phyloP scores from a whole-genome alignment of 64 coral and sea anemone species.

The Dendrophyllia cribrosa region DNA sequence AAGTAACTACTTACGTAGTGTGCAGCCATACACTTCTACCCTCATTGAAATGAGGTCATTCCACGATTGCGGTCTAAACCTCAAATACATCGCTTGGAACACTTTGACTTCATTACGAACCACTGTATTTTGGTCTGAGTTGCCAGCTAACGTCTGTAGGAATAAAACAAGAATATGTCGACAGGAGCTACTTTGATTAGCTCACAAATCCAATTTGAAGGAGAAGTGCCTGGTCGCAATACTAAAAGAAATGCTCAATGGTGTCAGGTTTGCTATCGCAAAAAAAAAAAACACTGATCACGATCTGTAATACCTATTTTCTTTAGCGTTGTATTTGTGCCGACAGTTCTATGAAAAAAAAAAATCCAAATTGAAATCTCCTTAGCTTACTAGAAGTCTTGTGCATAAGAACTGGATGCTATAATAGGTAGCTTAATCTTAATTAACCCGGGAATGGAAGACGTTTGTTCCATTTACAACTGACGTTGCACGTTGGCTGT shows the following conservation, averaged over 20 bases:
- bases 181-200: background rate
- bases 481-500: background rate
- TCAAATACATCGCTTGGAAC: slow-evolving; percentile 67
- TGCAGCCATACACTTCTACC: slow-evolving; percentile 75
- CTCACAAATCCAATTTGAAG: background rate
- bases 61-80: slow-evolving; percentile 50
- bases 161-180: background rate
- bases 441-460: background rate
- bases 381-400: background rate
- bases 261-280: background rate
- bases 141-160: slow-evolving; percentile 51
- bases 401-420: background rate
- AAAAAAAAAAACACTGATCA: background rate
- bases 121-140: slow-evolving; percentile 50
- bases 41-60: slow-evolving; percentile 46
- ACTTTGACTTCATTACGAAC: slow-evolving; percentile 64
- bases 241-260: background rate
- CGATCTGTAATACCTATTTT: background rate
- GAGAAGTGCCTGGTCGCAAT: background rate
- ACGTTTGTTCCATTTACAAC: background rate
- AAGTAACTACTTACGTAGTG: slow-evolving; percentile 57
- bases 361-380: background rate
- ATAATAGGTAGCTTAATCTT: background rate
- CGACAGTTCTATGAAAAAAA: background rate
- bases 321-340: background rate